Conservation (phyloP, 2,113 vertebrate species). For the Lepus americanus region DNA sequence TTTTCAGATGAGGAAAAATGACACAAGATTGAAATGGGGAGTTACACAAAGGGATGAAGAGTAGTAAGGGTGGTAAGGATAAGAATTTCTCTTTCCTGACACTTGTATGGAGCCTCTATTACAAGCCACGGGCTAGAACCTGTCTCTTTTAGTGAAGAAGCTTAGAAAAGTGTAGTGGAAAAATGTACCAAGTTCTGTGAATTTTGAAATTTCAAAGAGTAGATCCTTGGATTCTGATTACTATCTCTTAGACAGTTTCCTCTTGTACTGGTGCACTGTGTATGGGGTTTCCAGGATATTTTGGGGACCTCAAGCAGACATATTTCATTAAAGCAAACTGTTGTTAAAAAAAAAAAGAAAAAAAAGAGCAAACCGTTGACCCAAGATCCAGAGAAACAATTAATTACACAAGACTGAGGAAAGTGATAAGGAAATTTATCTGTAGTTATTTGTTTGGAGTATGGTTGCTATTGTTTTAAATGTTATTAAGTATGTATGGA, state of each 20-base stretch:
- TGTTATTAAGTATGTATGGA: neutral
- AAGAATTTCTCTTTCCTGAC: neutral
- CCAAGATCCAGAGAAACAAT: neutral
- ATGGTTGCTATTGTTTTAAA: neutral
- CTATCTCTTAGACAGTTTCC: neutral
- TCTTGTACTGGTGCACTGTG: neutral
- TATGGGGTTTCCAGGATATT: neutral
- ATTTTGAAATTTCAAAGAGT: neutral
- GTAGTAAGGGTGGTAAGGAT: neutral
- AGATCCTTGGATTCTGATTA: neutral
- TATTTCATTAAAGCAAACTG: neutral
- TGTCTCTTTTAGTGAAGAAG: neutral
- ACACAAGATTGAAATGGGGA: neutral
- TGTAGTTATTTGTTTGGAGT: constrained; percentile 11
- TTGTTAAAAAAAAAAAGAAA: too few relatives aligned
- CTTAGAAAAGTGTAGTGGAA: neutral
- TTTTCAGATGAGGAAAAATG: neutral
- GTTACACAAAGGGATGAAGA: neutral
- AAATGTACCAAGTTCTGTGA: neutral
- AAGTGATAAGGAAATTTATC: neutral
- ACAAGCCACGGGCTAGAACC: neutral
- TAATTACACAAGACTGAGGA: neutral
- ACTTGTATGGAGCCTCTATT: neutral
- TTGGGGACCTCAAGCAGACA: neutral
- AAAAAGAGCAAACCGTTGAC: neutral